A percentile compares a stretch with the other conserved stretches of the same genome.
These are phyloP conservation scores for Nannoperca australis DNA, from an alignment of 2,797 vertebrate genomes.

Conservation along the genomic window DNA sequence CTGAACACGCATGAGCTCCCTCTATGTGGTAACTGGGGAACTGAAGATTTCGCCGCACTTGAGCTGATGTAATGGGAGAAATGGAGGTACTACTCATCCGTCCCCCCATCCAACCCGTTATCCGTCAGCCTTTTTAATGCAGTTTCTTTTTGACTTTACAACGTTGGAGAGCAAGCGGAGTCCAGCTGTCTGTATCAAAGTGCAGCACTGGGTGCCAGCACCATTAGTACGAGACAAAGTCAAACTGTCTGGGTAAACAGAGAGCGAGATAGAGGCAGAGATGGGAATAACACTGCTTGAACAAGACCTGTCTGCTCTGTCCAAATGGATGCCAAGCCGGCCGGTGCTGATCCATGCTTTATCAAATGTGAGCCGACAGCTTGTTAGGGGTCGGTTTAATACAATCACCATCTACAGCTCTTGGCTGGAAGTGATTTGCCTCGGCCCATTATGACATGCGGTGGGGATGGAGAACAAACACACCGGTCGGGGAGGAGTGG, in stretches of 20 bases:
- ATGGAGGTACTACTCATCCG: not conserved
- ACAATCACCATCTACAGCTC: constrained; percentile 72
- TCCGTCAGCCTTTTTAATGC: constrained; percentile 8
- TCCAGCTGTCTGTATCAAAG: constrained; percentile 14
- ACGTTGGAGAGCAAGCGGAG: constrained; percentile 7
- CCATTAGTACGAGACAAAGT: constrained; percentile 22
- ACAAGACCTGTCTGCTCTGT: constrained; percentile 65
- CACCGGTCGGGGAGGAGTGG: constrained; percentile 27
- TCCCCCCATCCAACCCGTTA: constrained; percentile 3
- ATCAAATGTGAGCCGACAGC: constrained; percentile 82
- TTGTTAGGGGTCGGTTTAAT: constrained; percentile 84
- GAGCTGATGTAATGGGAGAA: constrained; percentile 51
- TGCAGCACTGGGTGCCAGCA: constrained; percentile 4
- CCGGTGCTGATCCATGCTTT: constrained; percentile 76
- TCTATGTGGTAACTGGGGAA: constrained; percentile 68
- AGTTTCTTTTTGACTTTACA: constrained; percentile 1
- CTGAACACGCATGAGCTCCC: constrained; percentile 73
- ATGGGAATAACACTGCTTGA: constrained; percentile 31
- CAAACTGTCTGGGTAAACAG: constrained; percentile 21
- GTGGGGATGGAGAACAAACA: constrained; percentile 56
- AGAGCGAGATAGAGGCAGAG: not conserved
- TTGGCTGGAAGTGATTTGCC: constrained; percentile 77
- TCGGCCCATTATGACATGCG: constrained; percentile 67
- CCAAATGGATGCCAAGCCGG: constrained; percentile 61
- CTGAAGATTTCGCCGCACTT: constrained; percentile 37